Evolutionary conservation across 2,113 vertebrate genomes (phyloP).

Genomic region (Aepyceros melampus): DNA sequence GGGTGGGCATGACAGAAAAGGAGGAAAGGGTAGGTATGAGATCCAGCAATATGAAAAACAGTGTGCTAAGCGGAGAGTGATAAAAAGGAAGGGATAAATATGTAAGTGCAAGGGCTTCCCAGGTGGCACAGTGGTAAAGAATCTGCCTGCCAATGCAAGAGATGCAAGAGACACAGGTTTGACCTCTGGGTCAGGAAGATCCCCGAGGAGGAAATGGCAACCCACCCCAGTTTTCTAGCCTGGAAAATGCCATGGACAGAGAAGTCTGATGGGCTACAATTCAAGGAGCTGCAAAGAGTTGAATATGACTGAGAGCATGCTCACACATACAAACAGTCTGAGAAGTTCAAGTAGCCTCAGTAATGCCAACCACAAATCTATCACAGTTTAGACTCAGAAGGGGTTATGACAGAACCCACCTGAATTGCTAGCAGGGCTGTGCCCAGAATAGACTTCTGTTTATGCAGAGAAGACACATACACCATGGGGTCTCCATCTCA

Average conservation of each 20-base stretch:
- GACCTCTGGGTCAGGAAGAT: background rate
- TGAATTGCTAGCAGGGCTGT: background rate
- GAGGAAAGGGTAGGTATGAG: accelerated
- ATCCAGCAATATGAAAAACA: background rate
- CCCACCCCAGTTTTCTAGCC: background rate
- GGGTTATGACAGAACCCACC: background rate
- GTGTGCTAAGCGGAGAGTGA: background rate
- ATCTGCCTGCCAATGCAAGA: background rate
- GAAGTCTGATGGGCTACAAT: background rate
- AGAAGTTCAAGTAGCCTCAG: background rate
- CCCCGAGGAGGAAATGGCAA: background rate
- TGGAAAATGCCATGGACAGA: background rate
- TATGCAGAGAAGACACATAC: background rate
- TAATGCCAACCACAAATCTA: background rate
- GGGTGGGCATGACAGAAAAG: background rate
- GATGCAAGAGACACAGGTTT: background rate
- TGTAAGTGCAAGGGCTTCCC: background rate
- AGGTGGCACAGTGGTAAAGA: background rate
- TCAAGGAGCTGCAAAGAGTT: background rate
- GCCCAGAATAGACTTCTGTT: background rate
- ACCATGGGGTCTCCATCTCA: background rate
- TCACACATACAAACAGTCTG: background rate
- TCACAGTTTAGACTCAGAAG: background rate
- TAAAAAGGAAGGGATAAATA: background rate
- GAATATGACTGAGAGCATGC: background rate